Evolutionary conservation across 2,113 vertebrate species (phyloP), one percentile per base, ranked within the genome.

Genomic region (Hippocampus zosterae): DNA sequence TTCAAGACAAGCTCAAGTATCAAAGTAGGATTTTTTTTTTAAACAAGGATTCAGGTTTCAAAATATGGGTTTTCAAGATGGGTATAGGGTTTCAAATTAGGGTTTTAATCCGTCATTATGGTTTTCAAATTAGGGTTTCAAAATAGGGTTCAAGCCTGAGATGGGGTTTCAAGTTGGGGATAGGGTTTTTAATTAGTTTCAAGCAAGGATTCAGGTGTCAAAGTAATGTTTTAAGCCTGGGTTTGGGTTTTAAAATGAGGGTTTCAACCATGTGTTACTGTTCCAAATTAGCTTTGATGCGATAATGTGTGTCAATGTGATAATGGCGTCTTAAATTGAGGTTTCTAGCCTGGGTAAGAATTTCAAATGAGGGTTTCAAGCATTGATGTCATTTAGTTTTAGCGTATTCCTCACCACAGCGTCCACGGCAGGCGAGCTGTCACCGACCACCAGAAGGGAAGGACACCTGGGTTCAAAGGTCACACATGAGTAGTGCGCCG

Each of bases 381-480:
- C 50, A 44, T 3, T 21, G 16, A 5, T 19, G 29, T 37, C 13
- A 62, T 5, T 57, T n/a, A 21, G 2, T 62, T 33, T 13, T 12
- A 37, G 27, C 27, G 13, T 2, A 0, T 42, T 42, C 2, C 95
- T 3, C 86, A 97, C 95, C 94, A 96, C 95, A 0, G 92, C 95
- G 21, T 97, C 95, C 77, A 97, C 95, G 0, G 95, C 95, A 0
- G 95, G 95, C 62, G 95, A 96, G 70, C 77, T 95, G 89, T 97
- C 95, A 0, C 95, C 95, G 2, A 96, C 95, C 73, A 97, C 95
- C 80, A 97, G 88, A 27, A 97, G 92, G 8, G 92, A 77, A 27
- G 92, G 93, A 77, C 95, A 96, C 78, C 95, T 97, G 82, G 21
- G 81, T 21, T 16, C 18, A 65, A 53, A 78, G 1, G 53, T 52